These are phyloP conservation scores for Morpho achilles DNA, from an alignment of 2,888 invertebrate genomes.

Conservation along the genomic window DNA sequence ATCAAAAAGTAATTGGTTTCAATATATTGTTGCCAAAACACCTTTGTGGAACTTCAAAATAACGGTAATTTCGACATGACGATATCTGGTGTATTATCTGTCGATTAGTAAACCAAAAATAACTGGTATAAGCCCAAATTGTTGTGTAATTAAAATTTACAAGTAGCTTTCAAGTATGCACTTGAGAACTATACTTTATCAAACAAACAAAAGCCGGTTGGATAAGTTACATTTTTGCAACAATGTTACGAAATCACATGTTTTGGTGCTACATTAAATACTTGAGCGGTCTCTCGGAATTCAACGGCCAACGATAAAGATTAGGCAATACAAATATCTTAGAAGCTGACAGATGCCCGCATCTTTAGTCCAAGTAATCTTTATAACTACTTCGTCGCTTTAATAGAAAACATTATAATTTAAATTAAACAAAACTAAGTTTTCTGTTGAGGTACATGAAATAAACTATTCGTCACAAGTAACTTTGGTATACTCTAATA, in stretches of 20 bases:
- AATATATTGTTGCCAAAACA: too few species aligned
- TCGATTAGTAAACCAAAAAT: background rate
- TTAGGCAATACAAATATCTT: conserved; percentile 4
- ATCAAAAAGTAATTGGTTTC: too few species aligned
- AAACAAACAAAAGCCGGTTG: conserved; percentile 11
- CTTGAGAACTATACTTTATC: conserved; percentile 7
- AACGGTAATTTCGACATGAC: too few species aligned
- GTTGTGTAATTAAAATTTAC: conserved; percentile 1
- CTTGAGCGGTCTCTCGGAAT: conserved; percentile 10
- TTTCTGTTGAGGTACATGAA: too few species aligned
- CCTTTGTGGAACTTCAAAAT: too few species aligned
- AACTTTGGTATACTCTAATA: too few species aligned
- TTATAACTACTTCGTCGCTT: too few species aligned
- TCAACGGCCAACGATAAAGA: conserved; percentile 37
- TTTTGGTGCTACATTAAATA: conserved; percentile 16
- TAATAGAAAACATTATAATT: too few species aligned
- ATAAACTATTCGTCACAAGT: too few species aligned
- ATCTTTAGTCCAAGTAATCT: background rate
- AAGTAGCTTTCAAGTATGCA: conserved; percentile 7
- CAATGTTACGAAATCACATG: conserved; percentile 14
- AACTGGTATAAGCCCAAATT: background rate
- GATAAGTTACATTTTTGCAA: conserved; percentile 14
- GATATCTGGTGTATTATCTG: too few species aligned
- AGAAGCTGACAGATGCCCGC: background rate
- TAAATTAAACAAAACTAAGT: too few species aligned